phyloP scores from a whole-genome alignment of 2,888 invertebrate genomes.

The Ochropleura leucogaster region DNA sequence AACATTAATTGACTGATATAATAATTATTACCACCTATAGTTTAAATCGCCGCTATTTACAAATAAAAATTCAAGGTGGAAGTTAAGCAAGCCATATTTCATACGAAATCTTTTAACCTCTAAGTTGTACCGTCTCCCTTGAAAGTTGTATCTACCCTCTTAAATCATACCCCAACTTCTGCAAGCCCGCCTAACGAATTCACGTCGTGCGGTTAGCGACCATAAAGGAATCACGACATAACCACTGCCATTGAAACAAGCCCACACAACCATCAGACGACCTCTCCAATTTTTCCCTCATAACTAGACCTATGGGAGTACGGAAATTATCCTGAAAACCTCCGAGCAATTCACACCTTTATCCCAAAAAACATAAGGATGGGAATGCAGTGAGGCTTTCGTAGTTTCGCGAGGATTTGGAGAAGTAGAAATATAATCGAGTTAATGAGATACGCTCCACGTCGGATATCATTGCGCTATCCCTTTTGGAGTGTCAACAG shows the following conservation, averaged over 20 bases:
- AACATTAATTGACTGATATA: too few species aligned
- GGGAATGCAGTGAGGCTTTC: constrained; percentile 8
- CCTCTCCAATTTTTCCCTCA: constrained; percentile 74
- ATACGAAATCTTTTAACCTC: too few species aligned
- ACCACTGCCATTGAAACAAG: constrained; percentile 60
- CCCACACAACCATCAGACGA: constrained; percentile 67
- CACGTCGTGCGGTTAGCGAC: constrained; percentile 22
- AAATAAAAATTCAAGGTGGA: too few species aligned
- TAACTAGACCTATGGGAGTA: constrained; percentile 70
- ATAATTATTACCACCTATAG: too few species aligned
- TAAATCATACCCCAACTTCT: neutral
- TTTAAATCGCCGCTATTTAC: too few species aligned
- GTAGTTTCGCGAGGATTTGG: constrained; percentile 55
- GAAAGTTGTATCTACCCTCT: neutral
- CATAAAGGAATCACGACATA: constrained; percentile 60
- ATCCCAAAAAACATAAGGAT: constrained; percentile 13
- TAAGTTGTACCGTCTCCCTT: neutral
- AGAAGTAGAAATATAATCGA: constrained; percentile 78
- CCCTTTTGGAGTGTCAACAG: constrained; percentile 71
- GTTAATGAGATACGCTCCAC: constrained; percentile 76
- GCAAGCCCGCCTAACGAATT: constrained; percentile 40
- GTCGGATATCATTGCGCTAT: constrained; percentile 67
- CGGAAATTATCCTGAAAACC: constrained; percentile 63
- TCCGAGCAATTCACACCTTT: constrained; percentile 53
- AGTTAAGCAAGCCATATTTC: too few species aligned